A percentile compares a stretch with the other conserved stretches of the same genome.
These are phyloP conservation scores for Lontra canadensis DNA, from an alignment of 2,113 vertebrate genomes.

Conservation along the genomic window DNA sequence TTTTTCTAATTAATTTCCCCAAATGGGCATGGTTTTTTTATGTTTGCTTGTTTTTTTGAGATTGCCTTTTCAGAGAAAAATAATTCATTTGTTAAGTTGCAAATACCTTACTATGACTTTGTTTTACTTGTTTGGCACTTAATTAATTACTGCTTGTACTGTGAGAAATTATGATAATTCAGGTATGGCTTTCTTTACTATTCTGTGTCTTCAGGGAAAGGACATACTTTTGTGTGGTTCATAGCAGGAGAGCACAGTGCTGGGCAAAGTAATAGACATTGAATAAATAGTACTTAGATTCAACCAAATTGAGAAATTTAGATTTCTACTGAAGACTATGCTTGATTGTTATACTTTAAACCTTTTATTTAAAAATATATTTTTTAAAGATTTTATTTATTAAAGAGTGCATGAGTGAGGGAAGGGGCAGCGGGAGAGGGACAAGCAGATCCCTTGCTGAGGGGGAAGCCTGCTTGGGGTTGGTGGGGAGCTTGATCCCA, in stretches of 20 bases:
- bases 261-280: neutral
- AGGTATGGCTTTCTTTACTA: neutral
- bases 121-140: neutral
- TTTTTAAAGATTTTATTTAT: neutral
- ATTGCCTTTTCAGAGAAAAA: neutral
- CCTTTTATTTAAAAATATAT: neutral
- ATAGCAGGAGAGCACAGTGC: neutral
- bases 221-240: neutral
- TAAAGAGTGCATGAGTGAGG: neutral
- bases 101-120: neutral
- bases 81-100: neutral
- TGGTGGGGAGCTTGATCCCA: neutral
- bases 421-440: neutral
- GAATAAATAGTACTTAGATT: neutral
- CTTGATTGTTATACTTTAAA: neutral
- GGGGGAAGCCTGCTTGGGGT: neutral
- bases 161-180: neutral
- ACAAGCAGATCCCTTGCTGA: neutral
- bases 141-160: neutral
- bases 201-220: neutral
- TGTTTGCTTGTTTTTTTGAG: neutral
- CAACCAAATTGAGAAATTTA: neutral
- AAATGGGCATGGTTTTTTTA: neutral
- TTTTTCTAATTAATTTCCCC: neutral
- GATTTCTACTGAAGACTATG: neutral